phyloP scores from a whole-genome alignment of 2,888 invertebrate genomes.

The Metellina segmentata region DNA sequence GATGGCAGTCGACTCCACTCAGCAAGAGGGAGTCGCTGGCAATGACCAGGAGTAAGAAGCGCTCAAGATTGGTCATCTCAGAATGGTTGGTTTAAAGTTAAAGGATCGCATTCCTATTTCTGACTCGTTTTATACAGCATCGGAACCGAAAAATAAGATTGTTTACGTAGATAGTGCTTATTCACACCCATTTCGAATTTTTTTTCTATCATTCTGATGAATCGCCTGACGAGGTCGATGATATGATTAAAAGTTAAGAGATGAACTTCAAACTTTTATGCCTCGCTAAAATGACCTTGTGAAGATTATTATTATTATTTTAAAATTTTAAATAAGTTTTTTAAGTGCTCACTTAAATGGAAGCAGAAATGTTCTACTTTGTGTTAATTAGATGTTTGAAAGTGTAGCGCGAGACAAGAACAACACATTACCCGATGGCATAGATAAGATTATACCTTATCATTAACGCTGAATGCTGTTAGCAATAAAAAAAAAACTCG shows the following conservation, averaged over 20 bases:
- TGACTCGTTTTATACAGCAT: constrained; percentile 22
- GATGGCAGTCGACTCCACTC: constrained; percentile 15
- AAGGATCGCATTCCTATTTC: neutral
- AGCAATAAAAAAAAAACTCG: neutral
- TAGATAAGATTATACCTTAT: constrained; percentile 47
- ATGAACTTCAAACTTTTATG: constrained; percentile 42
- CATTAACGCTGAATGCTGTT: neutral
- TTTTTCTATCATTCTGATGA: constrained; percentile 56
- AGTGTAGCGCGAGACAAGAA: neutral
- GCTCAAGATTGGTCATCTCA: constrained; percentile 7
- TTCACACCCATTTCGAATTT: constrained; percentile 37
- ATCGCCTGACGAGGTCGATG: constrained; percentile 49
- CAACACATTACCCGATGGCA: neutral
- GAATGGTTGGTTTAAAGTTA: neutral
- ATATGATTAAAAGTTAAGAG: constrained; percentile 46
- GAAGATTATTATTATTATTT: constrained; percentile 3
- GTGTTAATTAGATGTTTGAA: constrained; percentile 46
- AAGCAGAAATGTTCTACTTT: constrained; percentile 32
- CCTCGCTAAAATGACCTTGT: constrained; percentile 33
- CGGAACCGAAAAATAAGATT: constrained; percentile 42
- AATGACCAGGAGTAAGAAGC: neutral
- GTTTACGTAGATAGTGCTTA: constrained; percentile 52
- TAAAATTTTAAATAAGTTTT: neutral
- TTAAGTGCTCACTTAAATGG: constrained; percentile 5
- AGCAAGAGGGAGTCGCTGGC: neutral